Conservation (phyloP, 2,888 invertebrate genomes). For the Neocrepidodera transversa region DNA sequence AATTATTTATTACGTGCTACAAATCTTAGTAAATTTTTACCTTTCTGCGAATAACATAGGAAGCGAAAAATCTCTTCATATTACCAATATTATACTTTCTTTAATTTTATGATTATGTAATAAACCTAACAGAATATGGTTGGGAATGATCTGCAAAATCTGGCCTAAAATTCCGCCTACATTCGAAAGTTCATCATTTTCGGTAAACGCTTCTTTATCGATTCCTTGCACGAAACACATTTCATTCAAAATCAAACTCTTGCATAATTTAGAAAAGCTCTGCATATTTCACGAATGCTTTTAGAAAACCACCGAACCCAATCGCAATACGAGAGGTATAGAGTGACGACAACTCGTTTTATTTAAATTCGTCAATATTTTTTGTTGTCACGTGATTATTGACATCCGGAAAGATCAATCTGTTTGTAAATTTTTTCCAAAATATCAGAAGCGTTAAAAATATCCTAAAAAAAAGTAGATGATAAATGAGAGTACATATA, state of each 20-base stretch:
- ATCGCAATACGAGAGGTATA: conserved; percentile 76
- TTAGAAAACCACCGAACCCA: conserved; percentile 80
- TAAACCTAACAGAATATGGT: no score
- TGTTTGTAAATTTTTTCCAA: no score
- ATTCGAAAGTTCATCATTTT: conserved; percentile 14
- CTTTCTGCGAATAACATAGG: no score
- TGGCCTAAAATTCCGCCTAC: background rate
- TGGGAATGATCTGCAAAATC: background rate
- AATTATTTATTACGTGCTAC: no score
- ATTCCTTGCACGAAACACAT: conserved; percentile 18
- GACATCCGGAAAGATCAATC: background rate
- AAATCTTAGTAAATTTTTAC: no score
- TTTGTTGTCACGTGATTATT: conserved; percentile 70
- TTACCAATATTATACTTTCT: no score
- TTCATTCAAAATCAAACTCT: conserved; percentile 24
- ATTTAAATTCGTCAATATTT: conserved; percentile 81
- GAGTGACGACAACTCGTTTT: conserved; percentile 77
- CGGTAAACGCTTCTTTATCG: conserved; percentile 17
- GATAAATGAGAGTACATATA: no score
- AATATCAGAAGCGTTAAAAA: no score
- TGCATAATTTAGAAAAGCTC: conserved; percentile 20
- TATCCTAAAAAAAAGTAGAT: no score
- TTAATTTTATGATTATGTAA: no score
- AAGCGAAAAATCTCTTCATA: no score
- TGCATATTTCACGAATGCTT: conserved; percentile 36